Evolutionary conservation across 2,888 invertebrate species (phyloP), one percentile per base, ranked within the genome.

Genomic region (Mactromeris polynyma): DNA sequence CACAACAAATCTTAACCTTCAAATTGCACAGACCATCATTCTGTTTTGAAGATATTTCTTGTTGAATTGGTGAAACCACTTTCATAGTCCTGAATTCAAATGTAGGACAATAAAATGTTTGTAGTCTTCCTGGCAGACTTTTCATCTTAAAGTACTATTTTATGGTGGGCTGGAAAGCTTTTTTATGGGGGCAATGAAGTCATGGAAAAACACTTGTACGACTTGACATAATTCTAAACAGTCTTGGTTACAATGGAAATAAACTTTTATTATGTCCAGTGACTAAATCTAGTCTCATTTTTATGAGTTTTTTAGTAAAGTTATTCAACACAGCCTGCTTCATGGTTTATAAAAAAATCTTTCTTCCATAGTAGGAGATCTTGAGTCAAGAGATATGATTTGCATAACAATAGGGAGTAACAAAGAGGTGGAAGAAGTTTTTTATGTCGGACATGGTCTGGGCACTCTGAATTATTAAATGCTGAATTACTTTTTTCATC

Each of bases 381-480:
- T 33, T 73, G 33, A 21, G 21, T 26, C 36, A 17, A 19, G 77
- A 54, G 54, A 78, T 33, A 42, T 78, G 36, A 84, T 84, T 84
- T 84, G 78, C 84, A 84, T 84, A 84, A 84, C 46, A 78, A 54
- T n/a, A 46, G 31, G 17, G 17, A 6, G 54, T 33, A 77, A 84
- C 84, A 84, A 84, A 84, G 84, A 78, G 33, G 6, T 26, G 14
- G 38, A 77, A 36, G 77, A 54, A 51, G 51, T 21, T 36, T 78
- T 84, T 84, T 78, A 84, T 84, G 84, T 78, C 54, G 21, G 54
- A 51, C 77, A 84, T 42, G 78, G 84, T 40, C 84, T 51, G 40
- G 77, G 84, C 84, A 84, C 84, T 84, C 54, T 58, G 80, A 80
- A 85, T 85, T 42, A 80, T 85, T 79, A 69, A 85, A 85, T 58